Base-by-base conservation (phyloP, 2,888 invertebrate genomes). In the Dryobota labecula region DNA sequence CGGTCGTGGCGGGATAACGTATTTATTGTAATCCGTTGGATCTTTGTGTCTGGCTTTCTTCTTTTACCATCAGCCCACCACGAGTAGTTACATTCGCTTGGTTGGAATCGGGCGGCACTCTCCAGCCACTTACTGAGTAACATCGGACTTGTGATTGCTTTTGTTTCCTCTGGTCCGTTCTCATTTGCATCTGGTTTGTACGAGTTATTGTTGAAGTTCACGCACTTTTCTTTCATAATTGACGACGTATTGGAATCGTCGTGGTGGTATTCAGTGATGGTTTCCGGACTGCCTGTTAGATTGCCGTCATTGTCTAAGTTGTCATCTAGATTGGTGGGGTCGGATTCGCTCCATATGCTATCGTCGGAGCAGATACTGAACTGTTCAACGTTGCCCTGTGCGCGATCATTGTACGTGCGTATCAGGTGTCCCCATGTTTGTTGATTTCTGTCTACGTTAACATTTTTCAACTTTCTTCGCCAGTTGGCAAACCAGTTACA, bases 401-500 rank as follows among this genome's bases (percentile, higher is more conserved):
- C 98, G 82, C 97, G 97, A 78, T 96, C 97, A 90, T 98, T 98
- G 93, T 98, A 98, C 15, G 97, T 97, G 84, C 97, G 97, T 72
- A 97, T 98, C 8, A 98, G 95, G 89, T 97, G 97, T 2, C 97
- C 97, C 98, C 98, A 98, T 0, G 98, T 97, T 86, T 97, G 97
- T 85, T 97, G 96, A 76, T 97, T 96, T 62, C 97, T 96, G 86
- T 98, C 97, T 54, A 96, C 96, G 79, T 97, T 97, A 0, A 97
- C 97, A 89, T 98, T 98, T 92, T 98, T 98, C 71, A 98, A 92
- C 90, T 98, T 98, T 86, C 98, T 94, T 74, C 98, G 95, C 98
- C 98, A 98, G 88, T 98, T 98, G n/a, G 98, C 98, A 90, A 98
- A 98, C 98, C 98, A 98, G 91, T 98, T 98, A 87, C 97, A 97